Evolutionary conservation across 2,888 invertebrate species (phyloP), one percentile per base, ranked within the genome.

Genomic region (Noctua janthe): DNA sequence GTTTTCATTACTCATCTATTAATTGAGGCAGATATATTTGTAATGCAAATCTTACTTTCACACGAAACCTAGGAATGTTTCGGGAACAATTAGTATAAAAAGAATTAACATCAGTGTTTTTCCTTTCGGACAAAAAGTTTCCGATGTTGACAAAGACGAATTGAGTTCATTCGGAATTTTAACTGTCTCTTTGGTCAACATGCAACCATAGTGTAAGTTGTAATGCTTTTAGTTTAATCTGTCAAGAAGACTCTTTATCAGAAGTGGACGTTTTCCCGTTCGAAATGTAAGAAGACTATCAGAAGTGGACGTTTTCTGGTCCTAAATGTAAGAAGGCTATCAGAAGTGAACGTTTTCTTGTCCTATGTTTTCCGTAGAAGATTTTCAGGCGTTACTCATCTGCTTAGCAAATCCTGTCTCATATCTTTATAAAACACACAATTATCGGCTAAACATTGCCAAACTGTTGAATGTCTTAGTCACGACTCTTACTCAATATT

Each of bases 401-500:
- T 62, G 64, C 29, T 77, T 56, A 70, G 5, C 13, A 43, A 49
- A 71, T 62, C n/a, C 23, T 54, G 69, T 72, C 39, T 64, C 7
- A 3, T 64, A 76, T 66, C 72, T 78, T 67, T 75, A 81, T 83
- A 82, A 71, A 80, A 75, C 59, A 73, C 71, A 82, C 78, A 80
- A 79, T 81, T 87, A 90, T 91, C 82, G 87, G 80, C 80, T 78
- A 75, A 75, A 77, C 43, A 86, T 91, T 92, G 89, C 87, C 87
- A 88, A 91, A 91, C 87, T 80, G 79, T 79, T 83, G 78, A 83
- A 87, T 88, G 80, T 66, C 82, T 84, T 67, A 89, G 89, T 91
- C 92, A 92, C 88, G 89, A 90, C 59, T 74, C 56, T 89, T 87
- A 81, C 88, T 64, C 88, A 91, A 89, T 84, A 75, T 83, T 83